These are phyloP conservation scores for Sphecodes monilicornis DNA, from an alignment of 2,888 invertebrate species.

Conservation along the genomic window DNA sequence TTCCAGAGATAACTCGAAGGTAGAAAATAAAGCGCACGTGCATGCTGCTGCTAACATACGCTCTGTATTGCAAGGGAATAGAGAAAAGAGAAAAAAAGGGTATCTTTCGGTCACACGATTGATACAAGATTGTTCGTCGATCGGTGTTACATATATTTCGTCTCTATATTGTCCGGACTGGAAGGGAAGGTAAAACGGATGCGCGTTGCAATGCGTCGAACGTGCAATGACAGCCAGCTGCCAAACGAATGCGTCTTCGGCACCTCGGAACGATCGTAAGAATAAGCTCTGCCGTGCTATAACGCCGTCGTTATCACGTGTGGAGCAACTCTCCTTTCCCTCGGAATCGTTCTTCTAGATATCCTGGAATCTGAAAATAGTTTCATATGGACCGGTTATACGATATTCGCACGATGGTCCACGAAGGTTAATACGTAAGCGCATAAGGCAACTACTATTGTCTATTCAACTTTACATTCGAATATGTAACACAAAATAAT, in stretches of 20 bases:
- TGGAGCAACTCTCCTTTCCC: slow-evolving; percentile 81
- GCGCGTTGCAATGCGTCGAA: slow-evolving; percentile 53
- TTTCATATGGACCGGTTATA: slow-evolving; percentile 63
- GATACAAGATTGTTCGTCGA: slow-evolving; percentile 21
- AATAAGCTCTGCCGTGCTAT: slow-evolving; percentile 66
- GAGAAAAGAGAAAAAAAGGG: not conserved
- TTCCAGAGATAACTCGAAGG: slow-evolving; percentile 25
- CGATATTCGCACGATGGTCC: slow-evolving; percentile 30
- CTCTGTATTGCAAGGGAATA: slow-evolving; percentile 22
- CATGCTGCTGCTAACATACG: not conserved
- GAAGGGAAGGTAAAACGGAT: slow-evolving; percentile 49
- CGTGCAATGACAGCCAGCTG: slow-evolving; percentile 74
- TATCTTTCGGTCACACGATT: slow-evolving; percentile 32
- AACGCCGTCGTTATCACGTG: slow-evolving; percentile 80
- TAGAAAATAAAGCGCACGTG: slow-evolving; percentile 41
- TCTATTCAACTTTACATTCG: not conserved
- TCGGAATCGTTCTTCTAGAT: slow-evolving; percentile 87
- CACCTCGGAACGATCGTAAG: slow-evolving; percentile 64
- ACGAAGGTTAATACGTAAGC: slow-evolving; percentile 1
- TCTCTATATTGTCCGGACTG: slow-evolving; percentile 43
- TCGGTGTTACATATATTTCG: slow-evolving; percentile 34
- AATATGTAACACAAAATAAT: not conserved
- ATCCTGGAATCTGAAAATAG: slow-evolving; percentile 87
- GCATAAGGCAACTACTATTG: slow-evolving; percentile 25
- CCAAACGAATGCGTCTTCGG: slow-evolving; percentile 66